phyloP scores from a whole-genome alignment of 2,888 invertebrate species.

The Tachina grossa region DNA sequence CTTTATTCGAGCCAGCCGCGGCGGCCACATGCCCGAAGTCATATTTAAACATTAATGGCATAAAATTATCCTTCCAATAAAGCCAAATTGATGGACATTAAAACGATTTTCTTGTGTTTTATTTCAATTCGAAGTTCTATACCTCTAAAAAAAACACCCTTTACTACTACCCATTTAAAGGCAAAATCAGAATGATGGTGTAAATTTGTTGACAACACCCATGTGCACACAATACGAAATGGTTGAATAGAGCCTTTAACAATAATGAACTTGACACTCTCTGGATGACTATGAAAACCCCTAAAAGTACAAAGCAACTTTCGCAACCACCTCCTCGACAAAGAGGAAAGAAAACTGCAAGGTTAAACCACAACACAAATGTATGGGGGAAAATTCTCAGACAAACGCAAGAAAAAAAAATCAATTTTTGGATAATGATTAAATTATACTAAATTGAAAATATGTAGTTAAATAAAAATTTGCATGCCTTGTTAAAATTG shows the following conservation, averaged over 20 bases:
- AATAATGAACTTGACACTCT: constrained; percentile 62
- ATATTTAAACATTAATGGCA: too few relatives aligned
- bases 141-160: too few relatives aligned
- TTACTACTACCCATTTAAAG: too few relatives aligned
- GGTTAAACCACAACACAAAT: constrained; percentile 55
- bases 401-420: constrained; percentile 63
- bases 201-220: constrained; percentile 36
- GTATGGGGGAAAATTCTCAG: constrained; percentile 27
- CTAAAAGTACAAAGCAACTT: constrained; percentile 3
- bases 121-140: too few relatives aligned
- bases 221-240: constrained; percentile 31
- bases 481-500: constrained; percentile 44
- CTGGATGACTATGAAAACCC: constrained; percentile 46
- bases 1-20: too few relatives aligned
- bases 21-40: too few relatives aligned
- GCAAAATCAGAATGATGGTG: constrained; percentile 24
- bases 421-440: constrained; percentile 62
- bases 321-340: background rate
- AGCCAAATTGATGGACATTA: too few relatives aligned
- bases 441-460: constrained; percentile 37
- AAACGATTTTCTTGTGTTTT: too few relatives aligned
- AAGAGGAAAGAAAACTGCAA: constrained; percentile 50
- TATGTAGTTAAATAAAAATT: constrained; percentile 2
- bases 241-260: constrained; percentile 26
- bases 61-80: too few relatives aligned